Percentiles rank a stretch among this genome's conserved stretches.
Conservation (phyloP, 2,888 invertebrate species). For the Ischnura elegans region DNA sequence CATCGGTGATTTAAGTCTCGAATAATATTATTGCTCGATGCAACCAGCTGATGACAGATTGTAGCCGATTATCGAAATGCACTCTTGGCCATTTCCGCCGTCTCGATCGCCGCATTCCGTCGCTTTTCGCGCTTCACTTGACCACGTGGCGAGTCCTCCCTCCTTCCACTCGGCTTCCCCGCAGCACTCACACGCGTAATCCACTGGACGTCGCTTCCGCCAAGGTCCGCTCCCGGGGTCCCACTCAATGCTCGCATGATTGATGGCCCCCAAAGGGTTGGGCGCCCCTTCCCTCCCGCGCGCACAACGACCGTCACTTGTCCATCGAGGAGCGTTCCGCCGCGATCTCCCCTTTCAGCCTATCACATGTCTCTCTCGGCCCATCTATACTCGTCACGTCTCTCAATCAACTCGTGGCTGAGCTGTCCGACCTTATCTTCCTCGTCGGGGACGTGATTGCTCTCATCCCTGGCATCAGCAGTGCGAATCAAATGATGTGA, state of each 20-base stretch:
- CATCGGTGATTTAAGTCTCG: too few species aligned
- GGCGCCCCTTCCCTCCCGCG: background rate
- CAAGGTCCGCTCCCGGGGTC: background rate
- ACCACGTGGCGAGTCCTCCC: background rate
- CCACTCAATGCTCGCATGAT: conserved; percentile 52
- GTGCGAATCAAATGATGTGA: too few species aligned
- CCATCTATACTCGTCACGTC: background rate
- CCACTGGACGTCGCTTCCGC: conserved; percentile 19
- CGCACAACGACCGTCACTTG: background rate
- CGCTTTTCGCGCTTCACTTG: background rate
- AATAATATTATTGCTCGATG: too few species aligned
- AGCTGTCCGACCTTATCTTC: too few species aligned
- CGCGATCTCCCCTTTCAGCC: background rate
- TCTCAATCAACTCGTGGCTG: too few species aligned
- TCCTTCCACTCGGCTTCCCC: conserved; percentile 19
- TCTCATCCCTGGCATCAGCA: too few species aligned
- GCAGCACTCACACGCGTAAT: background rate
- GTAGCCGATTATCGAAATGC: too few species aligned
- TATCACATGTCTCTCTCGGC: background rate
- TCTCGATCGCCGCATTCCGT: background rate
- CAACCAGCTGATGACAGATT: too few species aligned
- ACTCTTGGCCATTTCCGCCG: background rate
- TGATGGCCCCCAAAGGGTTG: conserved; percentile 40
- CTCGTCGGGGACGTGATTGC: too few species aligned
- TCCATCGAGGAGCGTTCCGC: background rate